Evolutionary conservation across 1,140 invertebrate species (phyloP).

Genomic region (Bombus superbus): DNA sequence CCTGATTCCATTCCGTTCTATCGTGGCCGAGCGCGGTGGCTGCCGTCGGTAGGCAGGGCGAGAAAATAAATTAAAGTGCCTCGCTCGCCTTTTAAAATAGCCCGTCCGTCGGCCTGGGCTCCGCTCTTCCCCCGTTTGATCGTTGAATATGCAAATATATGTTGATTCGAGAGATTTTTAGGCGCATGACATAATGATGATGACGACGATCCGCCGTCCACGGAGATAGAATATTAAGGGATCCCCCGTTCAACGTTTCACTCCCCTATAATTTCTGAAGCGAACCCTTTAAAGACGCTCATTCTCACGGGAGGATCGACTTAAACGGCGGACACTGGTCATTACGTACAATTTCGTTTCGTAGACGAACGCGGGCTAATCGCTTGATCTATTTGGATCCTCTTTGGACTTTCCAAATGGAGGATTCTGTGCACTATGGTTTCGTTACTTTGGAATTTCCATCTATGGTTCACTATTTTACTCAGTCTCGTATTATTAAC

Average conservation of each 20-base stretch:
- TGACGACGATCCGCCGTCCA: conserved; percentile 41
- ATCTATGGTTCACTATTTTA: background rate
- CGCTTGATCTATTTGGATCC: background rate
- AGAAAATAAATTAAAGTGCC: conserved; percentile 67
- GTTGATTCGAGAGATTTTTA: conserved; percentile 65
- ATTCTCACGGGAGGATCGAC: conserved; percentile 60
- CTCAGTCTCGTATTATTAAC: background rate
- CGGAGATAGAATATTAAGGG: conserved; percentile 69
- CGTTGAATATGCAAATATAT: conserved; percentile 65
- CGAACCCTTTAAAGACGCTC: conserved; percentile 49
- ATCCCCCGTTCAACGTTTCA: background rate
- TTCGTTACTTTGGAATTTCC: background rate
- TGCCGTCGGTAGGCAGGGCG: conserved; percentile 39
- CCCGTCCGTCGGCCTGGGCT: background rate
- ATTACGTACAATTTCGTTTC: conserved; percentile 57
- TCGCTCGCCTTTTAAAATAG: conserved; percentile 58
- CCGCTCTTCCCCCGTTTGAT: background rate
- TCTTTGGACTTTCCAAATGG: background rate
- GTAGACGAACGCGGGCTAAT: conserved; percentile 27
- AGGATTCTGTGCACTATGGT: background rate
- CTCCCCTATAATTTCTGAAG: conserved; percentile 57
- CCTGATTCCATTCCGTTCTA: conserved; percentile 62
- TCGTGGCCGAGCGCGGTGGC: background rate
- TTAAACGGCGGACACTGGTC: conserved; percentile 46
- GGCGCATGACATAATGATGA: conserved; percentile 68